Conservation (phyloP, 2,113 vertebrate species). For the Xenus cinereus region DNA sequence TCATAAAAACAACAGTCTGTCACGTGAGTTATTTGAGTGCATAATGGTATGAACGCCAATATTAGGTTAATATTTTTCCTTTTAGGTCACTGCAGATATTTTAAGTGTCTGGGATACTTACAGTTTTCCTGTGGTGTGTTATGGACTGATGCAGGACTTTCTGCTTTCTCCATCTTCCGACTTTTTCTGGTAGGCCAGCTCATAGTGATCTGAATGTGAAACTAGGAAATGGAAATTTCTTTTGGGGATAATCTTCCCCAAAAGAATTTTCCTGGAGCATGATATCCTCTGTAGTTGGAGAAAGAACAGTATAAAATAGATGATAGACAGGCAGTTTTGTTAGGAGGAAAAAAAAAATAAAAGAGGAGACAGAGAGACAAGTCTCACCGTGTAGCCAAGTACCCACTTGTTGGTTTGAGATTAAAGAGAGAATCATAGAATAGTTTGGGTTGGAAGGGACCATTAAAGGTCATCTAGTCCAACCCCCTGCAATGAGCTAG, state of each 20-base stretch:
- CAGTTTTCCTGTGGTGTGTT: background rate
- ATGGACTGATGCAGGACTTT: background rate
- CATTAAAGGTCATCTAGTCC: rapidly evolving
- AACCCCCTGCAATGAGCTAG: rapidly evolving
- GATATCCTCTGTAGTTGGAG: background rate
- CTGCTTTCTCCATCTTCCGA: background rate
- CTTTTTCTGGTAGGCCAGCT: background rate
- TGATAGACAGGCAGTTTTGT: background rate
- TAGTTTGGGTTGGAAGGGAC: background rate
- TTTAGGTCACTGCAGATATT: background rate
- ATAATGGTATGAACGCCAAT: background rate
- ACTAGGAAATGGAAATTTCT: background rate
- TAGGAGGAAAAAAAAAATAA: background rate
- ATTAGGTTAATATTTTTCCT: background rate
- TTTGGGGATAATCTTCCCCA: background rate
- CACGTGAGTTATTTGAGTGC: background rate
- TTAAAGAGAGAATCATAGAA: background rate
- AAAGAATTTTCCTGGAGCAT: background rate
- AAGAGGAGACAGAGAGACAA: background rate
- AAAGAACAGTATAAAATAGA: background rate
- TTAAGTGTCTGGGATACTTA: background rate
- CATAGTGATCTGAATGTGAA: background rate
- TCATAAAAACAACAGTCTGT: background rate
- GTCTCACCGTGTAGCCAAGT: no score
- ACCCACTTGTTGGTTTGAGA: background rate